A percentile compares a stretch with the other conserved stretches of the same genome.
Evolutionary conservation across 2,888 invertebrate species (phyloP).

Genomic region (Microplitis deprimator): DNA sequence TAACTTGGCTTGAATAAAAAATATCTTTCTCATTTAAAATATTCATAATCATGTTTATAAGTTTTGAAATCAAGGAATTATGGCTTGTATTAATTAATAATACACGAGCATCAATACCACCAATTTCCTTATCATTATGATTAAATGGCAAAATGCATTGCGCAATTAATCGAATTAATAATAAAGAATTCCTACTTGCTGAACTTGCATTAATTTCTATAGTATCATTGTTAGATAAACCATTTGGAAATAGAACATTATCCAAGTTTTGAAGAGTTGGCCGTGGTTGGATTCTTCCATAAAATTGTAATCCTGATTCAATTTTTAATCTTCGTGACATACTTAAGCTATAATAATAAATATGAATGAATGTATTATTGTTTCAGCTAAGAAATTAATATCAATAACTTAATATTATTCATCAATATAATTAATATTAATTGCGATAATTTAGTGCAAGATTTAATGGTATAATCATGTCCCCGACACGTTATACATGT

Average conservation of each 20-base stretch:
- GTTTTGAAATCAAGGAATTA: constrained; percentile 70
- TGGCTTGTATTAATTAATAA: constrained; percentile 73
- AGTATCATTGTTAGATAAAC: constrained; percentile 67
- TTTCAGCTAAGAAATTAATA: background rate
- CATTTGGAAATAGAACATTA: constrained; percentile 71
- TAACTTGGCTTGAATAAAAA: constrained; percentile 35
- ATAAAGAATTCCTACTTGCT: constrained; percentile 72
- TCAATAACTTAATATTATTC: too few relatives aligned
- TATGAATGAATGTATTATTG: background rate
- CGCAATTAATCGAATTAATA: constrained; percentile 72
- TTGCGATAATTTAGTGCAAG: too few relatives aligned
- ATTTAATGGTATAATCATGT: background rate
- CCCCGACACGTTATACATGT: background rate
- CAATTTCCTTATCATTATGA: constrained; percentile 59
- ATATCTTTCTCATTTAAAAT: constrained; percentile 57
- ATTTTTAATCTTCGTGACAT: constrained; percentile 50
- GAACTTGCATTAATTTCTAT: constrained; percentile 73
- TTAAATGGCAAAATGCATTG: constrained; percentile 70
- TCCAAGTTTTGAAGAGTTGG: constrained; percentile 72
- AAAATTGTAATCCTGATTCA: constrained; percentile 76
- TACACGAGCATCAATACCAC: constrained; percentile 71
- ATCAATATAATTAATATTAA: too few relatives aligned
- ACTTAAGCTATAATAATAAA: background rate
- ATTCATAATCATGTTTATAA: constrained; percentile 66
- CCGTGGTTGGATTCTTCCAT: constrained; percentile 73